These are phyloP conservation scores for Pandemis cinnamomeana DNA, from an alignment of 2,888 invertebrate genomes.

Conservation along the genomic window DNA sequence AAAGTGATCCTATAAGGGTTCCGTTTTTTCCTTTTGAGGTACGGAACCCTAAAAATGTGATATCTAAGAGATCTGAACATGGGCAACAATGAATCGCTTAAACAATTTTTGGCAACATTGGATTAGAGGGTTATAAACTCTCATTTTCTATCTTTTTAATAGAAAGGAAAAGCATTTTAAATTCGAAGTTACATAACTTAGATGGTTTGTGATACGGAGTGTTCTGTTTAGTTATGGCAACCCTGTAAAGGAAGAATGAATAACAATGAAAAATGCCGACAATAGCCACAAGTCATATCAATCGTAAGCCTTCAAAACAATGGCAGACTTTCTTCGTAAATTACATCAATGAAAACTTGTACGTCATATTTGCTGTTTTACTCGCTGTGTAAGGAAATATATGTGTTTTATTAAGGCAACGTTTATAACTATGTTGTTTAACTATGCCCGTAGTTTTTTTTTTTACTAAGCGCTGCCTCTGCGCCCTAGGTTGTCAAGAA, in stretches of 20 bases:
- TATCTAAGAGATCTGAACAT: no score
- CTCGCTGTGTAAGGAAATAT: constrained; percentile 1
- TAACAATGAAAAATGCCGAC: constrained; percentile 25
- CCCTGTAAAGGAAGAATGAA: constrained; percentile 38
- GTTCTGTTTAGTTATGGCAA: constrained; percentile 5
- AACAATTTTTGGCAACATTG: no score
- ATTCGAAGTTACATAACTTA: no score
- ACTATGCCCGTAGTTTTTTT: neutral
- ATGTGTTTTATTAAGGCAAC: constrained; percentile 2
- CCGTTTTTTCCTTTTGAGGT: no score
- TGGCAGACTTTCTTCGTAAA: constrained; percentile 44
- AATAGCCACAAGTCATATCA: constrained; percentile 38
- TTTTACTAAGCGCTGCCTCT: no score
- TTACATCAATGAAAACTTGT: constrained; percentile 24
- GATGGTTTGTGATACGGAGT: neutral
- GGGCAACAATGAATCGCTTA: no score
- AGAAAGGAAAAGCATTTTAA: no score
- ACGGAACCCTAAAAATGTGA: no score
- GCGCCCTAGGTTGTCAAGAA: no score
- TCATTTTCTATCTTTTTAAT: no score
- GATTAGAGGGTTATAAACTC: no score
- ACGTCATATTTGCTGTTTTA: constrained; percentile 24
- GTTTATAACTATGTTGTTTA: neutral
- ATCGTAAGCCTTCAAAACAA: constrained; percentile 43
- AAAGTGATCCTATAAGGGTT: no score